These are phyloP conservation scores for Zygaena filipendulae DNA, from an alignment of 2,888 invertebrate genomes.

Conservation along the genomic window DNA sequence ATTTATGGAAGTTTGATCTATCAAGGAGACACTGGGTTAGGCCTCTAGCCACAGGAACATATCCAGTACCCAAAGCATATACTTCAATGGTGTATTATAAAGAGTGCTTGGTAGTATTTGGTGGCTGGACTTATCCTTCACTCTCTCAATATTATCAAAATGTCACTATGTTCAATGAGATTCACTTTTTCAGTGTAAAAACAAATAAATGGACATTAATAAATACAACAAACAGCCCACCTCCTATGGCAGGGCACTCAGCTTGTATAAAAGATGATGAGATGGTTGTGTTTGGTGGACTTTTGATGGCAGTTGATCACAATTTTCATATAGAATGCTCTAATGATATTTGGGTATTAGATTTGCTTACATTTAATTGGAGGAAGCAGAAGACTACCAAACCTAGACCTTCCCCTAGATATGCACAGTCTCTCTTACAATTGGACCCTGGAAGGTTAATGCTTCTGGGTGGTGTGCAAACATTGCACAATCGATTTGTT, in stretches of 20 bases:
- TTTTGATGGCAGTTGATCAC: constrained; percentile 62
- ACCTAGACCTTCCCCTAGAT: constrained; percentile 81
- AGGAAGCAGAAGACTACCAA: constrained; percentile 76
- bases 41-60: constrained; percentile 83
- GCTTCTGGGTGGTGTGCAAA: constrained; percentile 88
- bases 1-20: constrained; percentile 94
- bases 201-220: constrained; percentile 83
- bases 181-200: constrained; percentile 86
- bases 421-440: constrained; percentile 92
- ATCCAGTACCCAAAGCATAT: constrained; percentile 96
- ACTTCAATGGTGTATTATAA: constrained; percentile 91
- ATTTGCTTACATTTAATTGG: constrained; percentile 83
- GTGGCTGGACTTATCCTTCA: constrained; percentile 95
- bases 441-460: constrained; percentile 83
- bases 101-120: constrained; percentile 87
- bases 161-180: constrained; percentile 90
- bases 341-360: constrained; percentile 91
- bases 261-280: constrained; percentile 84
- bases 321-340: constrained; percentile 65
- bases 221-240: constrained; percentile 76
- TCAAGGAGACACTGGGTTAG: constrained; percentile 87
- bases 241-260: constrained; percentile 92
- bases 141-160: constrained; percentile 85
- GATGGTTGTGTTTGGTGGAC: constrained; percentile 87
- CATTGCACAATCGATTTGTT: constrained; percentile 78